Percentiles rank a stretch among this genome's conserved stretches.
These are phyloP conservation scores for Sogatella furcifera DNA, from an alignment of 1,140 invertebrate species.

Conservation along the genomic window DNA sequence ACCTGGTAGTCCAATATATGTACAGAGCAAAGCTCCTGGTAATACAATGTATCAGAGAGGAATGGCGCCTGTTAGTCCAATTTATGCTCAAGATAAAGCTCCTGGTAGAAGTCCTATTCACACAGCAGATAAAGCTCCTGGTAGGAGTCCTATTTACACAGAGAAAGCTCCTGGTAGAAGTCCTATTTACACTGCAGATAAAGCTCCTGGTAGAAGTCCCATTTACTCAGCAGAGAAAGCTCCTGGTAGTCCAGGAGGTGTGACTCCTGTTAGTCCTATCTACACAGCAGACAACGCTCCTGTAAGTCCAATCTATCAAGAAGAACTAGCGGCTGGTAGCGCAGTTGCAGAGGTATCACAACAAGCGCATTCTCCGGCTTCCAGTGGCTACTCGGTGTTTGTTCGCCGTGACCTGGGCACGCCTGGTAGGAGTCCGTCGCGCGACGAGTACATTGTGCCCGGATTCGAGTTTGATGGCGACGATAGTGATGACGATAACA, in stretches of 20 bases:
- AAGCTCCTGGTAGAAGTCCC: not conserved
- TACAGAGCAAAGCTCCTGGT: not conserved
- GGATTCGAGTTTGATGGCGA: conserved; percentile 12
- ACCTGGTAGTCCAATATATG: not conserved
- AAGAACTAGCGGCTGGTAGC: not conserved
- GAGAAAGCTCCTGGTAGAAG: too few species aligned
- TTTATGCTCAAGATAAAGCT: not conserved
- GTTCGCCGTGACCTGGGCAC: not conserved
- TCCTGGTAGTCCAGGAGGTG: not conserved
- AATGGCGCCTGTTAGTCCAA: not conserved
- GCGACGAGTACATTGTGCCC: conserved; percentile 15
- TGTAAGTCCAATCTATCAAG: not conserved
- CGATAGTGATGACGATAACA: conserved; percentile 13
- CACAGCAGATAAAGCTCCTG: too few species aligned
- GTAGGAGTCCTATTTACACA: not conserved
- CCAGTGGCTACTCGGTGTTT: not conserved
- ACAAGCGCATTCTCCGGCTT: not conserved
- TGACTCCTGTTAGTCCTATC: not conserved
- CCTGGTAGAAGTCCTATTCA: not conserved
- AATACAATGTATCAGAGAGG: not conserved
- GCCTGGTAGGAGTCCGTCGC: not conserved
- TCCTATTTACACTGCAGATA: too few species aligned
- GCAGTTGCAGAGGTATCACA: not conserved
- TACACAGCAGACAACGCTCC: not conserved
- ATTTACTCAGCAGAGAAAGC: not conserved